Evolutionary conservation across 2,888 invertebrate genomes (phyloP), one percentile per base, ranked within the genome.

Genomic region (Craniophora ligustri): DNA sequence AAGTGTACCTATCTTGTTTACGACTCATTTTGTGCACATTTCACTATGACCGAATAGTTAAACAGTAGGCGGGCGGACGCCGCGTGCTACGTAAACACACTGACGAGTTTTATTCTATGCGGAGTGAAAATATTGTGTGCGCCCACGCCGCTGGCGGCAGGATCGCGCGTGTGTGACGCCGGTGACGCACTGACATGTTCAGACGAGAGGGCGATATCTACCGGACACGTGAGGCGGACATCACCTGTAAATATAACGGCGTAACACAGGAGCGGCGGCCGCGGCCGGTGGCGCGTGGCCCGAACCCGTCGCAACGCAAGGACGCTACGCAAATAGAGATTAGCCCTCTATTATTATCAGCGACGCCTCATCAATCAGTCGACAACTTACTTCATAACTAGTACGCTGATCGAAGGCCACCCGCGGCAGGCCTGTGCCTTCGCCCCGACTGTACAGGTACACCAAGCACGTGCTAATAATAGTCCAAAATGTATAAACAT

Each of bases 1-100:
- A 85, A 45, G 76, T 68, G 67, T 86, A 92, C 67, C 89, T 84
- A 74, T 92, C 92, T 76, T 91, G 91, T 69, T 92, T 91, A 48
- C 92, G 88, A 86, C 91, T 92, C 93, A 93, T 93, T 75, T 78
- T 75, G 76, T 76, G 82, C 82, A 85, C 86, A 86, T 87, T 77
- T 82, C 86, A 86, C 75, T 51, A 64, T 40, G 57, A 57, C 36
- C 41, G 58, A 78, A 69, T 55, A 62, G 56, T 53, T 50, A 59
- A 67, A 75, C 67, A 63, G 28, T 39, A 41, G 62, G 76, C 89
- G 86, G 69, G 84, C 82, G 86, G 65, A 72, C 86, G 81, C 79
- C 76, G 67, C 87, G 81, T 81, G 73, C 75, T 77, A 81, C 84
- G 75, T 86, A 86, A 86, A 87, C 85, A 89, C 83, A 92, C 92